Evolutionary conservation across 2,888 invertebrate species (phyloP), one percentile per base, ranked within the genome.

Genomic region (Melolontha melolontha): DNA sequence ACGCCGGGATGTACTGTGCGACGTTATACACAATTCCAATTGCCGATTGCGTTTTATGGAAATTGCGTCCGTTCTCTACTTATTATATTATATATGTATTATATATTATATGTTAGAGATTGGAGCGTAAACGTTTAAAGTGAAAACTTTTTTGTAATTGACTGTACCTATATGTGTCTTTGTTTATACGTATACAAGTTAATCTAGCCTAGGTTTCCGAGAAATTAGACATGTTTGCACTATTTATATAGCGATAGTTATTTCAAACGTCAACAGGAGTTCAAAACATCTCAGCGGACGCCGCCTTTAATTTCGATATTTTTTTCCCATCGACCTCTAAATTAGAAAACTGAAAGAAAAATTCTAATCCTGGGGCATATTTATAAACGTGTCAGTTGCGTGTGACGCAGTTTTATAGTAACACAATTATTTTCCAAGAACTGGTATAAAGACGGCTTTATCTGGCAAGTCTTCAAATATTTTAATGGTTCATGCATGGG

Each of bases 391-490:
- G 59, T 62, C 59, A 62, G 47, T 47, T 62, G 47, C 34, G 12
- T 47, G 59, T 47, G 59, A 47, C 59, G 59, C 59, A 47, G 59
- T 47, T 62, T 62, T 62, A 62, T 47, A 62, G 47, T 62, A 62
- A 62, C 59, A 62, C 59, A 62, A 62, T 62, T 62, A 62, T 62
- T 62, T 62, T 62, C 59, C 59, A 29, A 47, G 59, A 62, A 62
- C 34, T 47, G 47, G 44, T 47, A 62, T 62, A 62, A 62, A 62
- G 59, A 47, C 59, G 59, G 47, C 47, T 62, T 47, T 62, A 47
- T 47, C 44, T 62, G 59, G 59, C 59, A 62, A 47, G 14, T 16
- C 47, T 14, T 62, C 59, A 62, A 62, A 62, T 62, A 62, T 62
- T 62, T 62, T 62, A 62, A 62, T 62, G 59, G 47, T 47, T 47